Percentiles rank a stretch among this genome's conserved stretches.
Conservation (phyloP, 1,140 invertebrate species). For the Lordiphosa clarofinis region DNA sequence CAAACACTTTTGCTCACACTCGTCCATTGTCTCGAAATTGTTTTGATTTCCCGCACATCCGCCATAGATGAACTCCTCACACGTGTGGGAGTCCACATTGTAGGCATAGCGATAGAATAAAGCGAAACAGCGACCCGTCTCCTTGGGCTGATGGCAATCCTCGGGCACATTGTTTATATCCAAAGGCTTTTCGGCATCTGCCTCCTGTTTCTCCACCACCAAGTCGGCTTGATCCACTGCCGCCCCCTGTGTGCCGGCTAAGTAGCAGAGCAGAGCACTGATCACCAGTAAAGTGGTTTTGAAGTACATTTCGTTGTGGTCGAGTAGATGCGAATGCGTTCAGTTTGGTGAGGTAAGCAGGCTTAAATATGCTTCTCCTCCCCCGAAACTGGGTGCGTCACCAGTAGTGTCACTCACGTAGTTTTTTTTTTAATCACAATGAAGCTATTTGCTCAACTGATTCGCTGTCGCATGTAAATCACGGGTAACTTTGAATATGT, state of each 20-base stretch:
- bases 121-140: conserved; percentile 90
- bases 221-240: conserved; percentile 40
- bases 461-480: conserved; percentile 59
- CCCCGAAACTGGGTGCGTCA: conserved; percentile 16
- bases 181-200: not conserved
- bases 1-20: conserved; percentile 87
- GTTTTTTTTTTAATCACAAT: conserved; percentile 18
- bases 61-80: conserved; percentile 90
- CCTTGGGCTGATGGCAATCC: conserved; percentile 86
- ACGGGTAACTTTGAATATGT: conserved; percentile 19
- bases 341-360: conserved; percentile 7
- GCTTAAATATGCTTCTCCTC: conserved; percentile 50
- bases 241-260: conserved; percentile 14
- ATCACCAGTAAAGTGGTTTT: conserved; percentile 30
- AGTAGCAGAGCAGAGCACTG: conserved; percentile 15
- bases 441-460: conserved; percentile 53
- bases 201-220: conserved; percentile 47
- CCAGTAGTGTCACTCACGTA: conserved; percentile 17
- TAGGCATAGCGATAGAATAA: conserved; percentile 91
- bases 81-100: conserved; percentile 85
- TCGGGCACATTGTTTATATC: conserved; percentile 33
- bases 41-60: conserved; percentile 95
- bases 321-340: conserved; percentile 40
- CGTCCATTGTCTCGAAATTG: conserved; percentile 88
- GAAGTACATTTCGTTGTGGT: conserved; percentile 48